Evolutionary conservation across 2,113 vertebrate genomes (phyloP).

Genomic region (Heliornis fulica): DNA sequence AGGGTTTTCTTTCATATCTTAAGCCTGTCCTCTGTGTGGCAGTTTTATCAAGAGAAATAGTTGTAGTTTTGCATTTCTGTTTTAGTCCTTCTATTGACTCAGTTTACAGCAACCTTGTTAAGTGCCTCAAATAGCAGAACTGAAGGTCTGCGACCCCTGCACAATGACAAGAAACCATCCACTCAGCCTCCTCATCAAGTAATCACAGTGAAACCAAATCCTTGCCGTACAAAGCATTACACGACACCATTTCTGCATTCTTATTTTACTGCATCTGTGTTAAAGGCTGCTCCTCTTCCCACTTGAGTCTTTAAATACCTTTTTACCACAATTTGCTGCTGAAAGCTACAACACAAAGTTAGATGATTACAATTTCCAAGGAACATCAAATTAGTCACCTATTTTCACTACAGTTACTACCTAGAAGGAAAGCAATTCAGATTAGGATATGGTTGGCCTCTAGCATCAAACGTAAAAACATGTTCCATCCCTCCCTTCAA

Average conservation of each 20-base stretch:
- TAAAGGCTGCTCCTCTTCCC: neutral
- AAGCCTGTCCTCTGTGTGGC: neutral
- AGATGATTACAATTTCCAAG: neutral
- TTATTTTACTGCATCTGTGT: neutral
- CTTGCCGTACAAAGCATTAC: neutral
- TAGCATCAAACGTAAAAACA: neutral
- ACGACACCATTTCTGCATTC: neutral
- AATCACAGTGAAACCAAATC: neutral
- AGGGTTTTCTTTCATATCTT: neutral
- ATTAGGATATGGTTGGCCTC: neutral
- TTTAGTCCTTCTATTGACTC: neutral
- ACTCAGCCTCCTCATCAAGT: neutral
- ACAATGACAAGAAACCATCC: rapidly evolving
- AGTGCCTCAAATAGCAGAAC: neutral
- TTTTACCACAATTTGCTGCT: neutral
- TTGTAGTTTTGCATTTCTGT: neutral
- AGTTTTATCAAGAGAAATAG: neutral
- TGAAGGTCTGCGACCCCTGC: neutral
- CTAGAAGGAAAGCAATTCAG: neutral
- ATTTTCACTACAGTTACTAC: neutral
- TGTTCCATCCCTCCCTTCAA: neutral
- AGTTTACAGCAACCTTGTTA: neutral
- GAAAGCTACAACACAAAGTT: neutral
- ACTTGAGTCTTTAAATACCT: neutral
- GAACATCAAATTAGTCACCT: neutral